Conservation (phyloP, 2,797 vertebrate species). For the Glyptemys insculpta region DNA sequence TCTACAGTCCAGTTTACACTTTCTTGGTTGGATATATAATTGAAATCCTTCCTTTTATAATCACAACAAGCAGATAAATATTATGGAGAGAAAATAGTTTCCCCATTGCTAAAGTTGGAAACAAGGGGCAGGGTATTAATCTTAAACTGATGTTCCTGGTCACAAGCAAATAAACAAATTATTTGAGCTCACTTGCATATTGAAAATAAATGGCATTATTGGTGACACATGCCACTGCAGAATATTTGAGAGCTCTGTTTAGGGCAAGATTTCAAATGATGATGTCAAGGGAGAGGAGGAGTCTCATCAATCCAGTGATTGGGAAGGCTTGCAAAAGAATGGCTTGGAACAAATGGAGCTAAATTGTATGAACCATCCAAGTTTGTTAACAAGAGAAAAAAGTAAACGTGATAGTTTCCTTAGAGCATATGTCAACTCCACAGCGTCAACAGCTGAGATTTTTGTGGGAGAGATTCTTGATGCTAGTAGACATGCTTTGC, state of each 20-base stretch:
- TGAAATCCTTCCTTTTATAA: not conserved
- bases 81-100: not conserved
- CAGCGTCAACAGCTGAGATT: not conserved
- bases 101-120: fast-evolving
- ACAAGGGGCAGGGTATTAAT: not conserved
- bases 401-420: not conserved
- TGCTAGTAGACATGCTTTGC: not conserved
- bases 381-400: not conserved
- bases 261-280: not conserved
- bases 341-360: not conserved
- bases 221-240: not conserved
- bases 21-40: not conserved
- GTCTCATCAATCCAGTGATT: not conserved
- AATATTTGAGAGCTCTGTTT: not conserved
- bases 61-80: not conserved
- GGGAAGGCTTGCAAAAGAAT: not conserved
- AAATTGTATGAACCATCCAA: not conserved
- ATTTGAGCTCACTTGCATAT: not conserved
- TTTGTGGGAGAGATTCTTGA: not conserved
- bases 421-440: not conserved
- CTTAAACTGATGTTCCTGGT: not conserved
- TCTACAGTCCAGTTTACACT: not conserved
- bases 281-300: not conserved
- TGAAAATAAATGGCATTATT: not conserved
- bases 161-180: not conserved